A percentile compares a stretch with the other conserved stretches of the same genome.
phyloP scores from a whole-genome alignment of 53 echinoderm and acorn worm species.

The Luidia sarsii region DNA sequence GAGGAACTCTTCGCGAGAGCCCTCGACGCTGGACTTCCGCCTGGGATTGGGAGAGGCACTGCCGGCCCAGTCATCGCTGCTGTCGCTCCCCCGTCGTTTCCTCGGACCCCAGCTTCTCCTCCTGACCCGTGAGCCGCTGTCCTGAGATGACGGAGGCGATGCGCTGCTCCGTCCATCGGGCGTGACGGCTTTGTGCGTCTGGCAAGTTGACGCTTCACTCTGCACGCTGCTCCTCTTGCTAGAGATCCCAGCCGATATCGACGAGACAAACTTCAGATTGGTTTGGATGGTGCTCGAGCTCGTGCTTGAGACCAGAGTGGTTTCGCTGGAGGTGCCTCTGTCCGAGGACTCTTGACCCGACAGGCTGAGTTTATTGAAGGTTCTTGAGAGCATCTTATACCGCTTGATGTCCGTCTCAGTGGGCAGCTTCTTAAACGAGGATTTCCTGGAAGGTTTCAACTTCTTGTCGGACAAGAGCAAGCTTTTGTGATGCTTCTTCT shows the following conservation, averaged over 20 bases:
- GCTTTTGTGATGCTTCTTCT: slow-evolving; percentile 29
- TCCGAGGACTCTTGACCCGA: not conserved
- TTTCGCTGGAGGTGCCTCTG: not conserved
- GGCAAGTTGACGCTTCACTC: not conserved
- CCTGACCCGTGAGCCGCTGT: not conserved
- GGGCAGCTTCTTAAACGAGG: not conserved
- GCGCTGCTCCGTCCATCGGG: not conserved
- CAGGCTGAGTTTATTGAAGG: slow-evolving; percentile 31
- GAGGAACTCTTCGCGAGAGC: not conserved
- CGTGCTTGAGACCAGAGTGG: not conserved
- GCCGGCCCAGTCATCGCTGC: slow-evolving; percentile 39
- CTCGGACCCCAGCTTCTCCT: slow-evolving; percentile 2
- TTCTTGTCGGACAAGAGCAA: slow-evolving; percentile 18
- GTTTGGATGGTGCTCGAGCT: not conserved
- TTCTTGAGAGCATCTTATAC: slow-evolving; percentile 32
- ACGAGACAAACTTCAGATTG: not conserved
- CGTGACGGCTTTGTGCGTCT: not conserved
- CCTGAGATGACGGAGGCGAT: not conserved
- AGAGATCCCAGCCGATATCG: not conserved
- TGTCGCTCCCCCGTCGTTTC: slow-evolving; percentile 32
- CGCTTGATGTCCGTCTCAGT: slow-evolving; percentile 8
- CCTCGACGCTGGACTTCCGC: not conserved
- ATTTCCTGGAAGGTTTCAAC: not conserved
- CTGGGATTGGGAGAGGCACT: not conserved
- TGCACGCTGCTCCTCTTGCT: not conserved